Evolutionary conservation across 1,140 invertebrate genomes (phyloP).

Genomic region (Polypedilum vanderplanki): DNA sequence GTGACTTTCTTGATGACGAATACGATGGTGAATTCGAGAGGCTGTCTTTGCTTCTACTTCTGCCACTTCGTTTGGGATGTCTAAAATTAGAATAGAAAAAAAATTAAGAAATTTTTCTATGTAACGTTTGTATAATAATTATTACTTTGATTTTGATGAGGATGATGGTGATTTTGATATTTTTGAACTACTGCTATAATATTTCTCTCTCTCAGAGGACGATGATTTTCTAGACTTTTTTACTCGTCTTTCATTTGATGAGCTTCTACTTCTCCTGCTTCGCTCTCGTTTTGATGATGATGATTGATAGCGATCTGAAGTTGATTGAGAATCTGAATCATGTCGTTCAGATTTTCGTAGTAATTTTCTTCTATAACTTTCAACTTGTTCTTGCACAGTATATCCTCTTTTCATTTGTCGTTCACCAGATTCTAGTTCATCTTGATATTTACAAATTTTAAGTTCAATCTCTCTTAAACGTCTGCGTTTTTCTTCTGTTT

Average conservation of each 20-base stretch:
- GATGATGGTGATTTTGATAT: not conserved
- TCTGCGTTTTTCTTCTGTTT: constrained; percentile 67
- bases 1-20: not conserved
- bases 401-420: constrained; percentile 68
- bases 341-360: constrained; percentile 56
- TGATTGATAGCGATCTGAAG: not conserved
- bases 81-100: not conserved
- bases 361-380: constrained; percentile 86
- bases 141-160: not conserved
- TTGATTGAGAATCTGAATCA: constrained; percentile 15
- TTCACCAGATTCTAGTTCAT: constrained; percentile 85
- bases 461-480: constrained; percentile 89
- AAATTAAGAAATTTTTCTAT: not conserved
- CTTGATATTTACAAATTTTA: constrained; percentile 91
- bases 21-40: not conserved
- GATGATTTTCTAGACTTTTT: not conserved
- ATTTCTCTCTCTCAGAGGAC: not conserved
- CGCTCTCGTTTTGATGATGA: not conserved
- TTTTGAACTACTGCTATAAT: not conserved
- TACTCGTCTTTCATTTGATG: not conserved
- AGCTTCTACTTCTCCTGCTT: not conserved
- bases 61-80: no score
- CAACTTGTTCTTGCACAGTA: constrained; percentile 74
- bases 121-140: not conserved
- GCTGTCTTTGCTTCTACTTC: not conserved